These are phyloP conservation scores for Lacerta agilis DNA, from an alignment of 2,797 vertebrate genomes.

Conservation along the genomic window DNA sequence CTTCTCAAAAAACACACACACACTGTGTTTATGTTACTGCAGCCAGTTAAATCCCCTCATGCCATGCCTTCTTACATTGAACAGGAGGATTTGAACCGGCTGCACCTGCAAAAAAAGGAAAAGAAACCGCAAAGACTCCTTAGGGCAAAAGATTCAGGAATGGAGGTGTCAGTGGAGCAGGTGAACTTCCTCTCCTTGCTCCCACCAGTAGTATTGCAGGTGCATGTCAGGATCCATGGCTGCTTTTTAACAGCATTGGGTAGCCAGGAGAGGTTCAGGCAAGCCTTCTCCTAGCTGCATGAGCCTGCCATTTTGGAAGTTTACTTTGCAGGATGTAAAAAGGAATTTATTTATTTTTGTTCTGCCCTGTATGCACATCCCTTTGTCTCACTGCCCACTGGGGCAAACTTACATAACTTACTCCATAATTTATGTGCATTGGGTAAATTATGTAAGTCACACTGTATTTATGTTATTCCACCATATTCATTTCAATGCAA, in stretches of 20 bases:
- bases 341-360: no score
- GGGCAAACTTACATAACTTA: no score
- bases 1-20: no score
- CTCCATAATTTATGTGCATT: no score
- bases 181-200: not conserved
- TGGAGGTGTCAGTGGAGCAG: not conserved
- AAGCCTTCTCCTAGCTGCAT: not conserved
- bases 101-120: not conserved
- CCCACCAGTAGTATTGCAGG: not conserved
- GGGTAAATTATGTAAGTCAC: no score
- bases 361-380: no score
- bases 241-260: not conserved
- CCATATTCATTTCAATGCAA: no score
- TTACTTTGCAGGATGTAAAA: not conserved
- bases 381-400: no score
- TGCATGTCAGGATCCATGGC: not conserved
- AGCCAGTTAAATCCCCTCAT: not conserved
- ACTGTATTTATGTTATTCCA: no score
- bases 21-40: not conserved
- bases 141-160: not conserved
- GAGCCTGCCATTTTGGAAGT: not conserved
- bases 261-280: not conserved
- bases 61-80: not conserved
- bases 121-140: not conserved
- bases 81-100: not conserved